These are phyloP conservation scores for Eupeodes latifasciatus DNA, from an alignment of 2,888 invertebrate genomes.

Conservation along the genomic window DNA sequence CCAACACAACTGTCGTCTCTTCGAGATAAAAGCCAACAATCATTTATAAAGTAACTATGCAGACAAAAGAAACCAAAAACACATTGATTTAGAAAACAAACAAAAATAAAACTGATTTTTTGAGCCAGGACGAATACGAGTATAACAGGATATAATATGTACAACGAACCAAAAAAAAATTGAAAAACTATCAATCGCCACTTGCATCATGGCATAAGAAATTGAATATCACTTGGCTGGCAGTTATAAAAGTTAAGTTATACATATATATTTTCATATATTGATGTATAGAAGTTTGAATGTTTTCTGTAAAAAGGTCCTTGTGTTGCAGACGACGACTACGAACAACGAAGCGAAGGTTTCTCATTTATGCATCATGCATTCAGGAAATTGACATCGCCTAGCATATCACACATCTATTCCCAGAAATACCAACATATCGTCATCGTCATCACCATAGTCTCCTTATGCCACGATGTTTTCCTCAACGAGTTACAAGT, in stretches of 20 bases:
- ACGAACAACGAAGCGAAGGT: constrained; percentile 26
- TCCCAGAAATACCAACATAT: constrained; percentile 17
- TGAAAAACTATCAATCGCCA: constrained; percentile 70
- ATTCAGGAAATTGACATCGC: constrained; percentile 73
- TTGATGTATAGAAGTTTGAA: constrained; percentile 1
- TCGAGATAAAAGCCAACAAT: not conserved
- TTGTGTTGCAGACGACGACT: constrained; percentile 27
- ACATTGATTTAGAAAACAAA: constrained; percentile 51
- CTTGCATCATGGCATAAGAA: constrained; percentile 54
- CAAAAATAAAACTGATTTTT: constrained; percentile 29
- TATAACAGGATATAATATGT: constrained; percentile 10
- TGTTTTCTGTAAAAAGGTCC: constrained; percentile 50
- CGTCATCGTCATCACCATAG: not conserved
- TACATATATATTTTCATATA: constrained; percentile 60
- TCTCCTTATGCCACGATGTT: not conserved
- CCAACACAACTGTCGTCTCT: not conserved
- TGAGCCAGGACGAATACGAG: constrained; percentile 45
- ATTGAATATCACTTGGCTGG: constrained; percentile 72
- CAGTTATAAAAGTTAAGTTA: constrained; percentile 30
- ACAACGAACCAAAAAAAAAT: constrained; percentile 26
- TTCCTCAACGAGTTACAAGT: constrained; percentile 43
- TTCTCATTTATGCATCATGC: constrained; percentile 70
- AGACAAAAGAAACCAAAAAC: not conserved
- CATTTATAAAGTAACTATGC: not conserved
- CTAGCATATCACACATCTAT: constrained; percentile 50